Evolutionary conservation across 2,797 vertebrate species (phyloP), one percentile per base, ranked within the genome.

Genomic region (Myripristis murdjan): DNA sequence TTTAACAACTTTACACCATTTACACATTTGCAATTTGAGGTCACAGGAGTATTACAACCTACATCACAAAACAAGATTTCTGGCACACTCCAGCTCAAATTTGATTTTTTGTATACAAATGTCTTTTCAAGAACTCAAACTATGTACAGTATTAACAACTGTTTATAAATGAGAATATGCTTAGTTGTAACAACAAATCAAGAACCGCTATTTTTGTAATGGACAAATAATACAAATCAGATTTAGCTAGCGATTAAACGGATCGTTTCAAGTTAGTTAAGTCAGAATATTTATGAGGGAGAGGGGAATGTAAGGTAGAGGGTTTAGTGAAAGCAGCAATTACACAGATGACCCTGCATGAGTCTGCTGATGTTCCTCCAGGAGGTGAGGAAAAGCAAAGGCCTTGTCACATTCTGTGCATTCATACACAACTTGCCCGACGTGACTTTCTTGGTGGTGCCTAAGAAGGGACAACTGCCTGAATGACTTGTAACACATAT

Each of bases 391-490:
- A 79, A 95, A 95, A 79, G 95, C 94, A 82, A 96, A 96, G 0
- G 94, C 95, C 83, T 95, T 95, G 75, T 96, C 95, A 81, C 95
- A 96, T 81, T 96, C 95, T 6, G 92, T 94, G 81, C 95, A 96
- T 84, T 96, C 95, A 66, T 96, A 96, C 1, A 96, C 95, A 54
- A 96, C 90, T 78, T 96, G 90, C 0, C 95, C 95, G 1, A 95
- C 90, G 41, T 96, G 95, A 47, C 92, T 93, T 80, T 95, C 95
- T 83, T 95, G 94, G 78, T 96, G 95, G 56, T 85, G 87, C 49
- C 82, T 87, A 10, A 96, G 89, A 53, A 87, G 82, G 63, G 87
- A 73, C 73, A 78, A 75, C 20, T 83, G 77, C 46, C 60, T 70
- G 39, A 95, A 96, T 23, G 95, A 94, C 81, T 91, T 94, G 70